A percentile compares a stretch with the other conserved stretches of the same genome.
Conservation (phyloP, 2,797 vertebrate species). For the Enteromius thamalakanensis region DNA sequence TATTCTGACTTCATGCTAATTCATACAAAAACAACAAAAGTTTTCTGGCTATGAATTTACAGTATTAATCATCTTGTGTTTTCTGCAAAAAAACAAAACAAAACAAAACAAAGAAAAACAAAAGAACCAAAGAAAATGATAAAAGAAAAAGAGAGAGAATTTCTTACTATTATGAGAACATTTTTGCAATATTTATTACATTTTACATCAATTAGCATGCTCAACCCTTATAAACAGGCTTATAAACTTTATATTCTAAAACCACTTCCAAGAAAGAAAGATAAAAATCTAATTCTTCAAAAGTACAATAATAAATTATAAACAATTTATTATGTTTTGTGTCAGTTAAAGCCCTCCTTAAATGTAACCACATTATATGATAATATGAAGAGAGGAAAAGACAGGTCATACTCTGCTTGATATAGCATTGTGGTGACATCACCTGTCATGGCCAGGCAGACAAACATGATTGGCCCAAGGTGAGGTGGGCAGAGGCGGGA, state of each 20-base stretch:
- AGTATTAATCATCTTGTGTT: not conserved
- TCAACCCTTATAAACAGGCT: not conserved
- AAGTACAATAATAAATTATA: not conserved
- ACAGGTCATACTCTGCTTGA: conserved; percentile 21
- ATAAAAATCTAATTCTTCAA: too few species aligned
- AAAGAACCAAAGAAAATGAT: too few species aligned
- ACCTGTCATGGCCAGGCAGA: conserved; percentile 46
- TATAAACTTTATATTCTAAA: not conserved
- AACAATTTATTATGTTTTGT: too few species aligned
- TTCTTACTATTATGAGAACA: not conserved
- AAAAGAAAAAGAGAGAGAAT: too few species aligned
- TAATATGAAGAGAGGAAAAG: not conserved
- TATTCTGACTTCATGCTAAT: not conserved
- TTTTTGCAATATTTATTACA: not conserved
- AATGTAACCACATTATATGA: not conserved
- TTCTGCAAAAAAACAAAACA: not conserved
- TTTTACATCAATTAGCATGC: not conserved
- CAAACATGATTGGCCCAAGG: conserved; percentile 40
- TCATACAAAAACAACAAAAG: not conserved
- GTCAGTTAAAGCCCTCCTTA: not conserved
- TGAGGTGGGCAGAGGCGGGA: conserved; percentile 40
- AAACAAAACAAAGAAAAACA: not conserved
- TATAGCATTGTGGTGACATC: conserved; percentile 41
- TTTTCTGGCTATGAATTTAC: not conserved
- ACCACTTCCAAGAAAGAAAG: too few species aligned